phyloP scores from a whole-genome alignment of 2,797 vertebrate genomes.

The Columba guinea region DNA sequence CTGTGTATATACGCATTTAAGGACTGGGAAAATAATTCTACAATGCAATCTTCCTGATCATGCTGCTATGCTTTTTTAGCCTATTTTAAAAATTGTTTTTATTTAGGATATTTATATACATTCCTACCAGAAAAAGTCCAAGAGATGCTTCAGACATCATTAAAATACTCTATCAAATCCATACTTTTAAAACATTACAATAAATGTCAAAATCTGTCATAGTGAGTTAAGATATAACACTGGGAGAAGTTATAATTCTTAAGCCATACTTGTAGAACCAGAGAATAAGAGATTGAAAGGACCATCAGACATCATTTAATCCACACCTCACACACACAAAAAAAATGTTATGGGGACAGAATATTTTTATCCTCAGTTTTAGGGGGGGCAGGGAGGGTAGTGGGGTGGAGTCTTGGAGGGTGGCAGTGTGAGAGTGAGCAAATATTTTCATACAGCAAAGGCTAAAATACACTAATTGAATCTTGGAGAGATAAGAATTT shows the following conservation, averaged over 20 bases:
- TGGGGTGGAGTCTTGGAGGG: no score
- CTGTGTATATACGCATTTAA: neutral
- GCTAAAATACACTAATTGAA: neutral
- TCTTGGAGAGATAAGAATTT: neutral
- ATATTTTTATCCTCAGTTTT: neutral
- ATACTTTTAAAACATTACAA: neutral
- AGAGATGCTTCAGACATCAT: neutral
- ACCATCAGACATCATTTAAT: neutral
- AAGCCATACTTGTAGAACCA: neutral
- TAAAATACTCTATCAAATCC: neutral
- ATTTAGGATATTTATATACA: neutral
- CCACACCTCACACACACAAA: neutral
- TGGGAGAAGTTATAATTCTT: neutral
- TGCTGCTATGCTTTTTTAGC: neutral
- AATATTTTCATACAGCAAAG: neutral
- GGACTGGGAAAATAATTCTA: neutral
- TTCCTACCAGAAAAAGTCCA: neutral
- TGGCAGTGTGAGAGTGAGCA: neutral
- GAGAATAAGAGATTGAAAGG: neutral
- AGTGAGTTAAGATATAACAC: neutral
- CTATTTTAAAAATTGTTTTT: neutral
- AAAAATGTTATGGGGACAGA: neutral
- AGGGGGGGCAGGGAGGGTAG: fast-evolving
- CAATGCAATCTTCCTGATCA: neutral
- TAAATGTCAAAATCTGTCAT: neutral